A percentile compares a stretch with the other conserved stretches of the same genome.
Evolutionary conservation across 2,113 vertebrate genomes (phyloP).

Genomic region (Burhinus bistriatus): DNA sequence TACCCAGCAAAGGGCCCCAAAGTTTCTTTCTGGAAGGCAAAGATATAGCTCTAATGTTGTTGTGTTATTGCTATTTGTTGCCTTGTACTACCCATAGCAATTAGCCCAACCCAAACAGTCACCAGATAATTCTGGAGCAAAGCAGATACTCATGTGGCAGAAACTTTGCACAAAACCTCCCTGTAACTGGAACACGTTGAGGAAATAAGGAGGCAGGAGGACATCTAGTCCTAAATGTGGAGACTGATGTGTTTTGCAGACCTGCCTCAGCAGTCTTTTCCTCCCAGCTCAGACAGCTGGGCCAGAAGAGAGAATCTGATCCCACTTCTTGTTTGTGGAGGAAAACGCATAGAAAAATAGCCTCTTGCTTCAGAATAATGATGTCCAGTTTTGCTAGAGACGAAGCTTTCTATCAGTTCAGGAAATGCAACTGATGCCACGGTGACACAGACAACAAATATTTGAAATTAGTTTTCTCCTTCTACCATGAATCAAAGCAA

Average conservation of each 20-base stretch:
- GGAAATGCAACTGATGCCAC: background rate
- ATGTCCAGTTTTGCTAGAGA: background rate
- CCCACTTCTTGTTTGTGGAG: background rate
- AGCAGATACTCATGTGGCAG: background rate
- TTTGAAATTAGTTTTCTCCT: background rate
- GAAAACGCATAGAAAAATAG: background rate
- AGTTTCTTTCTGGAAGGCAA: background rate
- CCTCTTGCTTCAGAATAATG: background rate
- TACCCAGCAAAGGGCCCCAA: rapidly evolving
- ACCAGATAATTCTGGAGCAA: background rate
- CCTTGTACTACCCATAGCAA: background rate
- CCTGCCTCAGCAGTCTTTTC: background rate
- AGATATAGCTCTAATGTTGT: background rate
- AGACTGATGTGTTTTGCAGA: background rate
- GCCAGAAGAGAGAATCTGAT: background rate
- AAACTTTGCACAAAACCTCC: background rate
- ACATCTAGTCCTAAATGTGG: background rate
- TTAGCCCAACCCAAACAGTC: background rate
- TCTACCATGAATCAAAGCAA: background rate
- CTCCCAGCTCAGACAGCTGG: background rate
- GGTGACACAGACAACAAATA: background rate
- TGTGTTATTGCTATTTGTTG: rapidly evolving
- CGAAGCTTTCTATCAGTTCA: background rate
- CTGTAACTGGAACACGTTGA: background rate
- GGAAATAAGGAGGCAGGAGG: background rate